Evolutionary conservation across 1,140 invertebrate genomes (phyloP), one percentile per base, ranked within the genome.

Genomic region (Aphaenogaster rudis): DNA sequence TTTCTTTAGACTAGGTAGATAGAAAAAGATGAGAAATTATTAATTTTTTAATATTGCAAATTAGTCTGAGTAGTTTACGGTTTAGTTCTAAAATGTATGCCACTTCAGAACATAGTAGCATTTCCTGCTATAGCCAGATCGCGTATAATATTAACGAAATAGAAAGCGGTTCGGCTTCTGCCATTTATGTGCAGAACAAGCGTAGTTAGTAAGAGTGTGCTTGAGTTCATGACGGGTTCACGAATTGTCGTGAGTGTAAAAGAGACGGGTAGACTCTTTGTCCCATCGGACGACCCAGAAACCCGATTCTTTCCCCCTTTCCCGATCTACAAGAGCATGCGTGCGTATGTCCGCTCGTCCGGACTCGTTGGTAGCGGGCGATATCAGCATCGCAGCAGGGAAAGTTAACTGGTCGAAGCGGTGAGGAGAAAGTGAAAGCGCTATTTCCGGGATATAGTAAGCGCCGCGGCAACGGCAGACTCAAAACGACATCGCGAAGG

Each of bases 361-460:
- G 54, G 57, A 59, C 45, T 76, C 54, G 69, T 50, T 57, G 69
- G 63, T 42, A 15, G n/a, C 48, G 45, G 17, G 42, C 69, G 80
- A 84, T 84, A 84, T 84, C 80, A 90, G 82, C 89, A 67, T 90
- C 80, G 90, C 63, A 69, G 87, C 79, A 92, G 92, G 90, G 93
- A 93, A 93, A 93, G 93, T 93, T 90, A 88, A 84, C 59, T 39
- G 45, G 36, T 54, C 48, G 81, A 89, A 61, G 86, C 64, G 74
- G 92, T 84, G 91, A 93, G 92, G 92, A 91, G 90, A 95, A 95
- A 95, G 94, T 94, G 94, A 95, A 95, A 95, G 94, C 94, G 94
- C 94, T 63, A 85, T 93, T 95, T 95, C 94, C 94, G 94, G 94
- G 93, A 90, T 94, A 92, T 89, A 63, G 59, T 85, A 81, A 88